Evolutionary conservation across 1,140 invertebrate species (phyloP), one percentile per base, ranked within the genome.

Genomic region (Homalodisca vitripennis): DNA sequence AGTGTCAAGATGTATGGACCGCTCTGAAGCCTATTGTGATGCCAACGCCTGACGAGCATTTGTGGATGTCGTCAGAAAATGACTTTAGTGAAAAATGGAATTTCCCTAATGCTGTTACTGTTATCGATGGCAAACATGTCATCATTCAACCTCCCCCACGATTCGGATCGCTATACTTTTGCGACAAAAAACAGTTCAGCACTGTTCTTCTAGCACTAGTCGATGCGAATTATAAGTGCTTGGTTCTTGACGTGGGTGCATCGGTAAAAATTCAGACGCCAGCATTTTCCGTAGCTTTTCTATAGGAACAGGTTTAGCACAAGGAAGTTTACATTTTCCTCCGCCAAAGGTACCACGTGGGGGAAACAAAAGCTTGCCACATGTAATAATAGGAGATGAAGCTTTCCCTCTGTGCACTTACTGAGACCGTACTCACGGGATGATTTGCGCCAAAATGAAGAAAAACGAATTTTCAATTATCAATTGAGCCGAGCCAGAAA

Each of bases 41-140:
- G 68, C 66, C 72, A 60, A 32, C 48, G 51, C 73, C 73, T 70
- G 73, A 67, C 27, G 62, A 73, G 68, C 70, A 75, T 47, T 60
- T 74, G 48, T 80, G 76, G 76, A 67, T 73, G 62, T 22, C 60
- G 26, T 73, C 78, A 68, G 77, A 70, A 70, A 26, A 62, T 3
- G 51, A 62, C 10, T 68, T 68, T 62, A n/a, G 29, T 26, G 30
- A 27, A 2, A 72, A 64, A 70, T 82, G 79, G 77, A 77, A 82
- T 75, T 81, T 83, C 74, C 82, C 82, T 3, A 75, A 79, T 53
- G 81, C 80, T 72, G 67, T 81, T 31, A 79, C 78, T 26, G 79
- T 79, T 1, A 72, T 84, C 10, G 80, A 83, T 75, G 80, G 79
- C 6, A 82, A 82, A 75, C 79, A 83, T 70, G 70, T 83, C 22